Base-by-base conservation (phyloP, 1,140 invertebrate species). In the Ylistrum balloti region DNA sequence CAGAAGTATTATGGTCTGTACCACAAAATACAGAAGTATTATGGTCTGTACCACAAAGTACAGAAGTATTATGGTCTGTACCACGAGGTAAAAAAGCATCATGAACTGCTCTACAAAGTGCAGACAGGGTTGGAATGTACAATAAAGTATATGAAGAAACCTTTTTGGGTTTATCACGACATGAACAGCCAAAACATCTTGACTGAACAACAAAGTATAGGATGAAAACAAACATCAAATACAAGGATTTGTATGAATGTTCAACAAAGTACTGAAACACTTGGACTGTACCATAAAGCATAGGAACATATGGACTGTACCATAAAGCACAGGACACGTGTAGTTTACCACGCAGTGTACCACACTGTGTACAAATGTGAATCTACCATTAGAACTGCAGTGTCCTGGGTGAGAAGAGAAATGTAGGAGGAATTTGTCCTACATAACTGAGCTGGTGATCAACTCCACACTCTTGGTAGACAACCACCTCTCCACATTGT, bases 391-490 rank as follows among this genome's bases (percentile, higher is more conserved):
- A 74, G 56, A 74, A 74, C 5, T n/a, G 28, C 17, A 74, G 22
- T 74, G 56, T 74, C 11, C 56, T 74, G 56, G 56, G 22, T 28
- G 56, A 74, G 56, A 74, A 28, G 56, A 74, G 41, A 45, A 45
- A 45, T 45, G 41, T 17, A 13, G 41, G 13, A 38, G 45, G 56
- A 74, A 74, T 74, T 74, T 74, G 56, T 74, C 56, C 56, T 74
- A 74, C 56, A 74, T 74, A 74, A 17, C 56, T 74, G 56, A 74
- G 56, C 56, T 28, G 22, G 56, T 28, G 56, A 74, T 74, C 56
- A 74, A 74, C 56, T 28, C 56, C 56, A 28, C 22, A 28, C 56
- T 74, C 22, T 7, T 74, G 56, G 56, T 74, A 74, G 56, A 74
- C 56, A 74, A 74, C 56, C 56, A 74, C 56, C 56, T 9, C 56